A percentile compares a stretch with the other conserved stretches of the same genome.
phyloP scores from a whole-genome alignment of 2,113 vertebrate species.

The Corythaixoides concolor region DNA sequence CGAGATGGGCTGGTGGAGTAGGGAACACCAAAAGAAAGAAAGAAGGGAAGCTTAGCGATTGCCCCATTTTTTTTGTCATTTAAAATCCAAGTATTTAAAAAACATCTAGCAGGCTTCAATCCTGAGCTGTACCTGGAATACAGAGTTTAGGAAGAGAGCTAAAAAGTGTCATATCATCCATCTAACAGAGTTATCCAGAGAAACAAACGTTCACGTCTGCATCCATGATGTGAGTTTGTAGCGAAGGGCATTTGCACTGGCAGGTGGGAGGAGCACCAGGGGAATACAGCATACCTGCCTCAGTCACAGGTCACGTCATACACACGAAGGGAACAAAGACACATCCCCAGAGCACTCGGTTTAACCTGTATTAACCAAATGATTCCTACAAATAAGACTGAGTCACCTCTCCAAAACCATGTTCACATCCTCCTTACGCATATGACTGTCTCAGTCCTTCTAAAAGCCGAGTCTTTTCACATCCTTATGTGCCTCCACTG shows the following conservation, averaged over 20 bases:
- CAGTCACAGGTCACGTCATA: background rate
- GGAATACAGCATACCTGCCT: background rate
- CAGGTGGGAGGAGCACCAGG: background rate
- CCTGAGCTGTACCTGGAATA: background rate
- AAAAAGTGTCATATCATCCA: background rate
- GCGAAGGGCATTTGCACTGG: background rate
- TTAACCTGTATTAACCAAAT: background rate
- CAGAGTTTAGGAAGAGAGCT: background rate
- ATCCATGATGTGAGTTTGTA: accelerated
- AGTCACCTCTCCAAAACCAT: background rate
- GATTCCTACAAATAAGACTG: background rate
- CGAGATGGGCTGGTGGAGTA: background rate
- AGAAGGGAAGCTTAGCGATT: background rate
- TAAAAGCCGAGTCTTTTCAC: background rate
- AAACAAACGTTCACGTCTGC: background rate
- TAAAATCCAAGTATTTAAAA: background rate
- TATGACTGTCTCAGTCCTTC: background rate
- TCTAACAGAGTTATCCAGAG: background rate
- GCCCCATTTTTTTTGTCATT: background rate
- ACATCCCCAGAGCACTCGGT: background rate
- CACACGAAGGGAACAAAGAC: background rate
- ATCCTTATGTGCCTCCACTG: background rate
- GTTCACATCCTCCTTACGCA: background rate
- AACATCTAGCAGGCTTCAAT: background rate
- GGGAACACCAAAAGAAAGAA: background rate